A percentile compares a stretch with the other conserved stretches of the same genome.
phyloP scores from a whole-genome alignment of 2,888 invertebrate species.

The Beris chalybata region DNA sequence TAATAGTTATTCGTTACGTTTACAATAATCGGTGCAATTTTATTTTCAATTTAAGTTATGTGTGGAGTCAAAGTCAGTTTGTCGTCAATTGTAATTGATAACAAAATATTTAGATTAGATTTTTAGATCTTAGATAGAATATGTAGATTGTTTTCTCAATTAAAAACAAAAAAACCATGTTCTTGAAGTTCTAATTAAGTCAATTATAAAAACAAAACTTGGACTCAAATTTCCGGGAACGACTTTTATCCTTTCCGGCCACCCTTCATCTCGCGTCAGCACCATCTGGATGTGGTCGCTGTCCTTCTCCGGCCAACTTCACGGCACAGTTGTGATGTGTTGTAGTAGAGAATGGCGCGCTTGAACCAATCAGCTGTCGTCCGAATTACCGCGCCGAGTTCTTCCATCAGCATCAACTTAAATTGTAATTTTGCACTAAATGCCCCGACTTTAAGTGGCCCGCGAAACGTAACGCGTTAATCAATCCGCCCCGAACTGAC shows the following conservation, averaged over 20 bases:
- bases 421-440: conserved; percentile 39
- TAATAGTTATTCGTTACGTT: too few species aligned
- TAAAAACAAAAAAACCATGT: too few species aligned
- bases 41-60: too few species aligned
- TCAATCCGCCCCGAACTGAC: conserved; percentile 20
- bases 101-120: too few species aligned
- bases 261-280: background rate
- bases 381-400: conserved; percentile 40
- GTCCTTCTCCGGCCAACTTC: conserved; percentile 16
- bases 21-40: too few species aligned
- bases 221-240: conserved; percentile 12
- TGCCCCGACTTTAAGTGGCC: conserved; percentile 32
- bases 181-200: too few species aligned
- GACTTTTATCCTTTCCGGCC: conserved; percentile 10
- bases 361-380: conserved; percentile 45
- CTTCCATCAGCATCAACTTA: conserved; percentile 34
- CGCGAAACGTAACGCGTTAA: conserved; percentile 23
- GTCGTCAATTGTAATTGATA: too few species aligned
- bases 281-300: conserved; percentile 11
- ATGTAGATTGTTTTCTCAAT: too few species aligned
- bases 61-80: too few species aligned
- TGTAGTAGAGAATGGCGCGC: conserved; percentile 45
- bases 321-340: conserved; percentile 24
- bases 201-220: too few species aligned
- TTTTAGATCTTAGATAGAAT: too few species aligned